A percentile compares a stretch with the other conserved stretches of the same genome.
Conservation (phyloP, 2,888 invertebrate genomes). For the Mesoligia furuncula region DNA sequence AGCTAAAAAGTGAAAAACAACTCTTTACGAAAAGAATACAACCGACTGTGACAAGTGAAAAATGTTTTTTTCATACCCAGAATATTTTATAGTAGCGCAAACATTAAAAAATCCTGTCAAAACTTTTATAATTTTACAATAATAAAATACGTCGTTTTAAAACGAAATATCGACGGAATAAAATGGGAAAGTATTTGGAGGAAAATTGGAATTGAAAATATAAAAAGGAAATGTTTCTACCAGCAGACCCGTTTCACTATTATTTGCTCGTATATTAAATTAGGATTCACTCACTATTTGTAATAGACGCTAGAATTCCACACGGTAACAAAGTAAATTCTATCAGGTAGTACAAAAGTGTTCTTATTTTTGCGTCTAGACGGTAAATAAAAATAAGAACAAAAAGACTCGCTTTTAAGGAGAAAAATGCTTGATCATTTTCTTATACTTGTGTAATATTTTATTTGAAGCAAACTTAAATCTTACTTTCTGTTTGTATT, state of each 20-base stretch:
- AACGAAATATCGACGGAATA: constrained; percentile 4
- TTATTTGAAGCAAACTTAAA: background rate
- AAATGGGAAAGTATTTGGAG: constrained; percentile 22
- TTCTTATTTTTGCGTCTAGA: constrained; percentile 1
- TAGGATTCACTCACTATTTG: constrained; percentile 15
- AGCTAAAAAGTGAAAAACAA: background rate
- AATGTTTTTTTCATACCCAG: background rate
- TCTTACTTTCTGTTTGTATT: background rate
- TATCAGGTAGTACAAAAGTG: background rate
- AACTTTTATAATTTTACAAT: constrained; percentile 1
- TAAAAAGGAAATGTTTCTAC: constrained; percentile 28
- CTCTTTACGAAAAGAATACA: background rate
- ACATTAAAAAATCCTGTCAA: background rate
- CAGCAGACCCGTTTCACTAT: constrained; percentile 1
- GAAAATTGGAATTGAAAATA: constrained; percentile 41
- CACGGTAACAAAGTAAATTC: background rate
- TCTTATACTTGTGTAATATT: background rate
- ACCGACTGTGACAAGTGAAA: background rate
- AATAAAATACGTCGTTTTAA: constrained; percentile 8
- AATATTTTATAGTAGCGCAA: background rate
- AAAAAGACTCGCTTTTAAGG: background rate
- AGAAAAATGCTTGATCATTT: background rate
- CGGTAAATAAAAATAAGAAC: background rate
- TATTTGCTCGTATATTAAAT: constrained; percentile 41
- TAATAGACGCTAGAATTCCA: constrained; percentile 12